These are phyloP conservation scores for Corydoras maculifer DNA, from an alignment of 2,113 vertebrate species.

Conservation along the genomic window DNA sequence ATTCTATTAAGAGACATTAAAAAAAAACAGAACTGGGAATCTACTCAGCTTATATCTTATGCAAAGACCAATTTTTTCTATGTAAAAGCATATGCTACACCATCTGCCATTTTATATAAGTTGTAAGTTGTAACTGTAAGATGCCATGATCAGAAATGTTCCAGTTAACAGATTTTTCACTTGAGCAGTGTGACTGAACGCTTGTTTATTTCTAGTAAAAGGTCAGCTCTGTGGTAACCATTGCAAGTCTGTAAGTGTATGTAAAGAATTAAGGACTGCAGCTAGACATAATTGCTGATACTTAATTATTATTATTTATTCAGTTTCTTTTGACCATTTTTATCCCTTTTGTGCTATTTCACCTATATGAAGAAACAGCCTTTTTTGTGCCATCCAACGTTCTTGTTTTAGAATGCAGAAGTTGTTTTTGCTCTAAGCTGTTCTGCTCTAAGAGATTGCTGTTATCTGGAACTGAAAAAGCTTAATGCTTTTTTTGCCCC, in stretches of 20 bases:
- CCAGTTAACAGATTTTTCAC: neutral
- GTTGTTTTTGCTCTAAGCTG: neutral
- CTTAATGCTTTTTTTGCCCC: conserved; percentile 57
- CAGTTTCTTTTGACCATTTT: neutral
- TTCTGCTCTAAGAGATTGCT: conserved; percentile 32
- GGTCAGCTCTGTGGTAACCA: conserved; percentile 15
- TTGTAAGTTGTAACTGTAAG: neutral
- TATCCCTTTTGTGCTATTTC: neutral
- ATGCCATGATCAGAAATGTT: neutral
- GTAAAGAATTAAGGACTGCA: neutral
- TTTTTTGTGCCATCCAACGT: neutral
- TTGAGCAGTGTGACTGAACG: neutral
- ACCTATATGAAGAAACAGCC: neutral
- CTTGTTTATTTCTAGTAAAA: conserved; percentile 17
- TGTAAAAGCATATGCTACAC: too few species aligned
- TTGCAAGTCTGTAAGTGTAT: neutral
- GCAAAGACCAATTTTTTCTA: too few species aligned
- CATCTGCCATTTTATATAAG: neutral
- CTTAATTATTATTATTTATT: too few species aligned
- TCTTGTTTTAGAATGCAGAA: neutral
- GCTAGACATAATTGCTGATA: too few species aligned
- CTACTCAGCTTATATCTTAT: too few species aligned
- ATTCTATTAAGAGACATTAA: too few species aligned
- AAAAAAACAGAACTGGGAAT: too few species aligned
- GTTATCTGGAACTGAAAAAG: conserved; percentile 56